These are phyloP conservation scores for Ischnus inquisitorius DNA, from an alignment of 2,888 invertebrate genomes.

Conservation along the genomic window DNA sequence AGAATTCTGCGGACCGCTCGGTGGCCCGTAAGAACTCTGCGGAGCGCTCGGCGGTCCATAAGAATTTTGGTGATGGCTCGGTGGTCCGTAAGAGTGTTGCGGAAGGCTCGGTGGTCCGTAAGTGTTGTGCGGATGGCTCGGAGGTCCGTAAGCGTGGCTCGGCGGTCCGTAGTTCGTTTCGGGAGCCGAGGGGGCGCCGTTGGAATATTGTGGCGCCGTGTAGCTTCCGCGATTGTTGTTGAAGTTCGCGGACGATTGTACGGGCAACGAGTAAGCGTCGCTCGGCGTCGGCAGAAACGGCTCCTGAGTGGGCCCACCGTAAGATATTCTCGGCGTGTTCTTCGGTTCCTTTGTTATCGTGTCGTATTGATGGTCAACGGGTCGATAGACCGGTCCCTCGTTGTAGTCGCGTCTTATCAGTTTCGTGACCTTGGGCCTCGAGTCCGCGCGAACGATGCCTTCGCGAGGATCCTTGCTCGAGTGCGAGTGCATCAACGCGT, in stretches of 20 bases:
- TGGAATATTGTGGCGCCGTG: slow-evolving; percentile 70
- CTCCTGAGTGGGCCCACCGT: slow-evolving; percentile 68
- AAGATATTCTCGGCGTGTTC: slow-evolving; percentile 42
- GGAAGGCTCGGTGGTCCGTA: slow-evolving; percentile 60
- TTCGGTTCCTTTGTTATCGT: slow-evolving; percentile 62
- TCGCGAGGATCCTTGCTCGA: slow-evolving; percentile 84
- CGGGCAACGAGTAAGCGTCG: slow-evolving; percentile 75
- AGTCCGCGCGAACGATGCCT: slow-evolving; percentile 69
- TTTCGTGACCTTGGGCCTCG: slow-evolving; percentile 69
- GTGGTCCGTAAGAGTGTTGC: slow-evolving; percentile 58
- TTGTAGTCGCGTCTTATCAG: slow-evolving; percentile 75
- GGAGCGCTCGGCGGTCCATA: slow-evolving; percentile 61
- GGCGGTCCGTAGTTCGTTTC: slow-evolving; percentile 61
- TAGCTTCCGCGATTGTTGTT: slow-evolving; percentile 62
- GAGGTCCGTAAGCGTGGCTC: slow-evolving; percentile 58
- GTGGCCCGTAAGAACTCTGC: slow-evolving; percentile 53
- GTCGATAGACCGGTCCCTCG: slow-evolving; percentile 76
- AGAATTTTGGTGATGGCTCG: slow-evolving; percentile 14
- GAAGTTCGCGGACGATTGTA: slow-evolving; percentile 69
- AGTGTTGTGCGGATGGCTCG: slow-evolving; percentile 41
- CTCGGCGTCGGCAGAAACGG: slow-evolving; percentile 71
- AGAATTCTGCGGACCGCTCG: slow-evolving; percentile 55
- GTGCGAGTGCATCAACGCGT: slow-evolving; percentile 88
- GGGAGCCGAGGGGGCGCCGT: slow-evolving; percentile 63
- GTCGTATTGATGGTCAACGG: slow-evolving; percentile 62